Evolutionary conservation across 2,888 invertebrate species (phyloP).

Genomic region (Oscheius myriophilus): DNA sequence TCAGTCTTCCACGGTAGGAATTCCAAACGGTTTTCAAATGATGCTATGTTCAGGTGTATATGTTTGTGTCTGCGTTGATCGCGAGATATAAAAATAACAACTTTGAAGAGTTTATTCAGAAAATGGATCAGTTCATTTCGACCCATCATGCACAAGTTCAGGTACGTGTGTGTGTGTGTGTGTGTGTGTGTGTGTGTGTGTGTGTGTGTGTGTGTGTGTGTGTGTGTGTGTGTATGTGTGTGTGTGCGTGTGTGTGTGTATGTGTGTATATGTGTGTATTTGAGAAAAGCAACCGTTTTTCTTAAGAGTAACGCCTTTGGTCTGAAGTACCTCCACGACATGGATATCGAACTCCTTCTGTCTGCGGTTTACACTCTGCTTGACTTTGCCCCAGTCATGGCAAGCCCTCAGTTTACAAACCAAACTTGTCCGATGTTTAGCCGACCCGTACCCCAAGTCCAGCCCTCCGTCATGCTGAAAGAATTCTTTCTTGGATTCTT

Average conservation of each 20-base stretch:
- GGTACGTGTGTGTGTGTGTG: too few relatives aligned
- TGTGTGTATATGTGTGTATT: too few relatives aligned
- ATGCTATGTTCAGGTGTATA: constrained; percentile 36
- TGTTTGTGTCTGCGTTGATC: constrained; percentile 39
- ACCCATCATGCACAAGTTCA: constrained; percentile 11
- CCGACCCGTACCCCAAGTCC: constrained; percentile 15
- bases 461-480: constrained; percentile 24
- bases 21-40: not conserved
- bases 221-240: too few relatives aligned
- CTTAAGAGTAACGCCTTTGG: constrained; percentile 37
- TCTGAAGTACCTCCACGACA: constrained; percentile 34
- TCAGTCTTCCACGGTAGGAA: constrained; percentile 60
- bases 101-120: constrained; percentile 39
- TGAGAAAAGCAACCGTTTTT: too few relatives aligned
- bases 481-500: constrained; percentile 15
- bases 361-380: constrained; percentile 44
- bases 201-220: too few relatives aligned
- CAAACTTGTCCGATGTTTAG: not conserved
- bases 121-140: constrained; percentile 32
- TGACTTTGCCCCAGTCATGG: constrained; percentile 52
- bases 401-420: not conserved
- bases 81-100: constrained; percentile 42
- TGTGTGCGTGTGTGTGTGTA: too few relatives aligned
- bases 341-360: constrained; percentile 40
- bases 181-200: too few relatives aligned